Evolutionary conservation across 1,140 invertebrate species (phyloP).

Genomic region (Drepana arcuata): DNA sequence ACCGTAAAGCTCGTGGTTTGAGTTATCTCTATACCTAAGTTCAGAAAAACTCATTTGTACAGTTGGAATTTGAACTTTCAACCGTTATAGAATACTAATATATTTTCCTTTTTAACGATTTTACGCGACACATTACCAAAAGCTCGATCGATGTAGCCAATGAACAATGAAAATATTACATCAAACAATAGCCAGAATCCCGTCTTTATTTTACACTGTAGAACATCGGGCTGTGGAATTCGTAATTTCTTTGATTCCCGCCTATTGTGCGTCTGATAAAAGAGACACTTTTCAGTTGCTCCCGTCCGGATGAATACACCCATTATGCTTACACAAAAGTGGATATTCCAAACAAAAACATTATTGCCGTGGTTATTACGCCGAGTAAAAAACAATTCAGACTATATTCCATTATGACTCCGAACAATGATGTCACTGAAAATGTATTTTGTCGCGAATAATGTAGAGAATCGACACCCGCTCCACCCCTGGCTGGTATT

Average conservation of each 20-base stretch:
- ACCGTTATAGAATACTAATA: too few relatives aligned
- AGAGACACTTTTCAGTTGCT: constrained; percentile 62
- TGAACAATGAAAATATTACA: too few relatives aligned
- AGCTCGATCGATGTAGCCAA: too few relatives aligned
- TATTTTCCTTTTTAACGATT: too few relatives aligned
- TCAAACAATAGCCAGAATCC: too few relatives aligned
- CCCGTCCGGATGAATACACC: constrained; percentile 63
- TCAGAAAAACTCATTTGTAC: too few relatives aligned
- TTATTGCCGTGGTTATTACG: constrained; percentile 35
- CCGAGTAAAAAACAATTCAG: constrained; percentile 31
- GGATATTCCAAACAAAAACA: constrained; percentile 57
- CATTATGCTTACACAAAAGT: constrained; percentile 62
- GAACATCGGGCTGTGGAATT: constrained; percentile 40
- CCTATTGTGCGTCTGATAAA: constrained; percentile 65
- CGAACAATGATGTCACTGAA: constrained; percentile 32
- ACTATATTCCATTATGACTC: constrained; percentile 33
- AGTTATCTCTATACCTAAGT: too few relatives aligned
- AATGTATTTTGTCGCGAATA: constrained; percentile 27
- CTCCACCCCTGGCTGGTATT: too few relatives aligned
- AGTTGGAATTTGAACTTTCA: too few relatives aligned
- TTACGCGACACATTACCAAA: too few relatives aligned
- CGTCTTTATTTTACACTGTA: constrained; percentile 33
- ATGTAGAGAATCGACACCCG: too few relatives aligned
- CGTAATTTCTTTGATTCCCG: constrained; percentile 67
- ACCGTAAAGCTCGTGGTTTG: too few relatives aligned